Conservation (phyloP, 64 coral and sea anemone species). For the Cladopsammia gracilis region DNA sequence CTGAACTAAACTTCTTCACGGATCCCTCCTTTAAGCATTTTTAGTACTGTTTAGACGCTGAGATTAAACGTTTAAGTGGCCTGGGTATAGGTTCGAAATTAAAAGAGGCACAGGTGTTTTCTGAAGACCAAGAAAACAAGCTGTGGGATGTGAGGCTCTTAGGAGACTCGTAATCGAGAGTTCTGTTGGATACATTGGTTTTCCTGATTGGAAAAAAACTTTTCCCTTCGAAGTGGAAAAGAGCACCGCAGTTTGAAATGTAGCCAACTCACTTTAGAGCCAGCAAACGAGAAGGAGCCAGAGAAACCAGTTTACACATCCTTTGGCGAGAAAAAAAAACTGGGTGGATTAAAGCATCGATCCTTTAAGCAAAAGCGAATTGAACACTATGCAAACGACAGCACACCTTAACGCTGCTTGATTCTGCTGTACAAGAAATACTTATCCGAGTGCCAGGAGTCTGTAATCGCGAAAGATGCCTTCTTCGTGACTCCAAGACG, state of each 20-base stretch:
- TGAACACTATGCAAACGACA: constrained; percentile 37
- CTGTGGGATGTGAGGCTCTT: constrained; percentile 37
- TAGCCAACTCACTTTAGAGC: constrained; percentile 38
- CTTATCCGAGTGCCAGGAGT: constrained; percentile 45
- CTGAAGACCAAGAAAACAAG: constrained; percentile 36
- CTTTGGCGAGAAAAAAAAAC: constrained; percentile 37
- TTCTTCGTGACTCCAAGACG: too few species aligned
- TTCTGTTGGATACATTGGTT: constrained; percentile 62
- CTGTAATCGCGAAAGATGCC: too few species aligned
- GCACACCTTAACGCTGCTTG: constrained; percentile 33
- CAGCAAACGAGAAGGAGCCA: constrained; percentile 34
- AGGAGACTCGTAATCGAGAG: constrained; percentile 30
- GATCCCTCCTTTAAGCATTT: constrained; percentile 35
- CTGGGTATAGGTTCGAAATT: constrained; percentile 23
- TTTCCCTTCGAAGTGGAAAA: constrained; percentile 59
- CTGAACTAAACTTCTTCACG: constrained; percentile 27
- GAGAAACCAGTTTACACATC: constrained; percentile 37
- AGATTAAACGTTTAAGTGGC: constrained; percentile 38
- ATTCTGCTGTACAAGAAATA: constrained; percentile 55
- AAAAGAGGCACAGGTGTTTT: constrained; percentile 50
- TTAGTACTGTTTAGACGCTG: constrained; percentile 35
- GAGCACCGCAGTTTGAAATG: constrained; percentile 39
- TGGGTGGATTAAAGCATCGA: constrained; percentile 55
- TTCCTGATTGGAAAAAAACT: constrained; percentile 57
- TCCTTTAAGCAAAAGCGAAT: constrained; percentile 29